Evolutionary conservation across 2,113 vertebrate species (phyloP), one percentile per base, ranked within the genome.

Genomic region (Oceanodroma tethys): DNA sequence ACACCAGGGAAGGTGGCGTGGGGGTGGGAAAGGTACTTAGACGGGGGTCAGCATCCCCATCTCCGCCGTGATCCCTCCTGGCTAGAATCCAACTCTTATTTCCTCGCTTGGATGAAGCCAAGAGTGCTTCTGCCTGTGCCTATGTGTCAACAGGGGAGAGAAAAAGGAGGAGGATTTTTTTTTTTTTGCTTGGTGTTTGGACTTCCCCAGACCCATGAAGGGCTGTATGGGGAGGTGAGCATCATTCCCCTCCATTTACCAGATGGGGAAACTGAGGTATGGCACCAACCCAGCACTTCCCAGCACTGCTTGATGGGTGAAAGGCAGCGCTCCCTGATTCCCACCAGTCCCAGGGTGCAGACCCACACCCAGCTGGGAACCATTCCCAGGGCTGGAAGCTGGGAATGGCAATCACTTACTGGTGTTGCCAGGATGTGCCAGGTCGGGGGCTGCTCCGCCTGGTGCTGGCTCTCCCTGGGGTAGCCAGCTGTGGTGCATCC

Each of bases 1-100:
- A 58, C 22, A 26, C 15, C 1, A 3, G 23, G 34, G 53, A 70
- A 63, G 23, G 45, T 0, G 1, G 17, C 1, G 4, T 16, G 0
- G 18, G 26, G 11, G 3, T 50, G 25, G 45, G 79, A 71, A 81
- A 40, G 40, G 40, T 65, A 38, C 20, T 63, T 42, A 55, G 42
- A 29, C 2, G 10, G 19, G 5, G 17, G 13, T 58, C 38, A 81
- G 38, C 22, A 58, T 6, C 43, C 13, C 20, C 13, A 29, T 55
- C 23, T 45, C 6, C 36, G 34, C 43, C 0, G 2, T 76, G 52
- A 50, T 56, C 32, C 36, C 29, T 63, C 21, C n/a, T 27, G 17
- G 30, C 14, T 63, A 19, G 26, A n/a, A 32, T 40, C 40, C n/a
- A 25, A 32, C 58, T 59, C 17, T 58, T 68, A 73, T 36, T 73